Conservation (phyloP, 2,888 invertebrate species). For the Nomada flava region DNA sequence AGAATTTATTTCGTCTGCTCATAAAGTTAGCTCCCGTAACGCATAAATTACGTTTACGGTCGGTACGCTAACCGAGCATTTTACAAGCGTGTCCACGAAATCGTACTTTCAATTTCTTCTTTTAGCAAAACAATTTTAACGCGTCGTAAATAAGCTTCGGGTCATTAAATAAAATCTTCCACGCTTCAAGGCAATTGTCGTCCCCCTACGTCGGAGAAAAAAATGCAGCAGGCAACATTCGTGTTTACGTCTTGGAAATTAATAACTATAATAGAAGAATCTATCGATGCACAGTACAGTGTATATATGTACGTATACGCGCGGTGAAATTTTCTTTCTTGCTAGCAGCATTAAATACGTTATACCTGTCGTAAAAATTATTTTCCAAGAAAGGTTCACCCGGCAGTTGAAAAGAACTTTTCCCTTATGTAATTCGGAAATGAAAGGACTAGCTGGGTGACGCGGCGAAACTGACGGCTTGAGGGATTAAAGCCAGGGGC, state of each 20-base stretch:
- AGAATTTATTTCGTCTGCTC: neutral
- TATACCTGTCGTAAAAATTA: neutral
- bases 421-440: constrained; percentile 49
- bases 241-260: neutral
- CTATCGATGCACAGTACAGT: too few species aligned
- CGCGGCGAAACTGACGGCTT: constrained; percentile 43
- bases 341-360: neutral
- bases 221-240: too few species aligned
- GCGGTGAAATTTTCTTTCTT: too few species aligned
- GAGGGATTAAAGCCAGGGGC: constrained; percentile 52
- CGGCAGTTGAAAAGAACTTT: constrained; percentile 3
- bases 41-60: neutral
- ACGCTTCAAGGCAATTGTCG: too few species aligned
- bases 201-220: too few species aligned
- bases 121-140: too few species aligned
- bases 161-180: too few species aligned
- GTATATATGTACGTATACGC: too few species aligned
- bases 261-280: neutral
- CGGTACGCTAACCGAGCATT: neutral
- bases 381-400: neutral
- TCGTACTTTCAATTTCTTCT: too few species aligned
- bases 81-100: neutral
- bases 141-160: too few species aligned
- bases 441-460: constrained; percentile 45
- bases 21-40: neutral